A percentile compares a stretch with the other conserved stretches of the same genome.
Evolutionary conservation across 2,113 vertebrate genomes (phyloP).

Genomic region (Gymnocephalus cernua): DNA sequence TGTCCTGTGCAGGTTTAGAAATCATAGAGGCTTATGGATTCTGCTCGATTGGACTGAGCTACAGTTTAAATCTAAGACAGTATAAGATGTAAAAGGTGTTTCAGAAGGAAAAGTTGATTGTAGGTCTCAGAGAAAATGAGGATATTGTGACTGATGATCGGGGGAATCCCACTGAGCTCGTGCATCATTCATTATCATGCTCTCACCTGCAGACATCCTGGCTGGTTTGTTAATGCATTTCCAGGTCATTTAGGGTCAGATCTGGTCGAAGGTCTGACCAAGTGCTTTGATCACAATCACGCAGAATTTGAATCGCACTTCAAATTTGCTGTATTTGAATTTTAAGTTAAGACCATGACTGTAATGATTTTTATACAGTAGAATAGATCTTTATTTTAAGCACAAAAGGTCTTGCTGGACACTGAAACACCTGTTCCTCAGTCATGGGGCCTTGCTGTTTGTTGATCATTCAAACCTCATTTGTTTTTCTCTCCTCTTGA

Average conservation of each 20-base stretch:
- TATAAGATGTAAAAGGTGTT: neutral
- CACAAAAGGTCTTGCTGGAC: conserved; percentile 11
- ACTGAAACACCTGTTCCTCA: conserved; percentile 30
- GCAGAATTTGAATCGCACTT: conserved; percentile 58
- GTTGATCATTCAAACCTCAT: neutral
- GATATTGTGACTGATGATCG: neutral
- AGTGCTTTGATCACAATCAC: conserved; percentile 36
- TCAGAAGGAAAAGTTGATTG: neutral
- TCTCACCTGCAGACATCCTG: conserved; percentile 61
- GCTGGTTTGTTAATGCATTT: conserved; percentile 55
- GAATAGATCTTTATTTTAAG: conserved; percentile 16
- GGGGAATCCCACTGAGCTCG: neutral
- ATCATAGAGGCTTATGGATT: neutral
- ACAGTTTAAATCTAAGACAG: neutral
- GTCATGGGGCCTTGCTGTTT: conserved; percentile 47
- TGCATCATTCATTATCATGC: conserved; percentile 62
- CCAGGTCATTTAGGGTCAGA: conserved; percentile 31
- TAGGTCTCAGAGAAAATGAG: neutral
- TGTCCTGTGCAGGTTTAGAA: neutral
- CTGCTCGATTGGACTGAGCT: neutral
- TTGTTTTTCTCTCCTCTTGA: conserved; percentile 9
- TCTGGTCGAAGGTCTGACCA: conserved; percentile 11
- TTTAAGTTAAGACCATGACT: conserved; percentile 53
- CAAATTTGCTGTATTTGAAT: conserved; percentile 54
- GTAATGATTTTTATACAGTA: neutral